These are phyloP conservation scores for Hippocampus kuda DNA, from an alignment of 2,797 vertebrate species.

Conservation along the genomic window DNA sequence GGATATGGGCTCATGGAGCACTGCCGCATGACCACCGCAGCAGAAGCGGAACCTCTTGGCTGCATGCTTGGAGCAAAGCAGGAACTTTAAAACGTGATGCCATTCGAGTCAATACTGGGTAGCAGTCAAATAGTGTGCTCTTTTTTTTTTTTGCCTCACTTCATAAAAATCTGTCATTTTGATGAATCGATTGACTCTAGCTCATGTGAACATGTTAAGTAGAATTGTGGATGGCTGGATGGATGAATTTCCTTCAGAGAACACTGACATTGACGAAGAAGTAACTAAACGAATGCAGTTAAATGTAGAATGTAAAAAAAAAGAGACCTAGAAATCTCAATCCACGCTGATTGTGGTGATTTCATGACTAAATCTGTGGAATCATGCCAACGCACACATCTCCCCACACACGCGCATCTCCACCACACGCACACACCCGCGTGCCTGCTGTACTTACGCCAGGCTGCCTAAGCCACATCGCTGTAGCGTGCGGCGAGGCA, in stretches of 20 bases:
- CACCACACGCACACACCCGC: not conserved
- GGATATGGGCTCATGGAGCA: conserved; percentile 8
- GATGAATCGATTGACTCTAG: no score
- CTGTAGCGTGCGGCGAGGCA: conserved; percentile 46
- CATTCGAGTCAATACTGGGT: not conserved
- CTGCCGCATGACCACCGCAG: conserved; percentile 18
- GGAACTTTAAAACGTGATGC: not conserved
- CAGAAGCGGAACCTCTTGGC: conserved; percentile 8
- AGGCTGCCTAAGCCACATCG: conserved; percentile 21
- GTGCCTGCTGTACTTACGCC: conserved; percentile 13
- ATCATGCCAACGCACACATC: not conserved
- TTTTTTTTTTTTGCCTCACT: no score
- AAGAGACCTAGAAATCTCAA: no score
- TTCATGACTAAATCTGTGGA: not conserved
- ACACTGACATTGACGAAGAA: no score
- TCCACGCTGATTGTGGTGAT: no score
- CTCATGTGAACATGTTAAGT: no score
- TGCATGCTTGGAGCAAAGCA: not conserved
- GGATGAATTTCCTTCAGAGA: no score
- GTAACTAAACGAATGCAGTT: no score
- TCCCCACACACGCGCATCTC: not conserved
- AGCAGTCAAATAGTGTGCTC: no score
- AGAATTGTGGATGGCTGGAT: no score
- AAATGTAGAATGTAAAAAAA: no score
- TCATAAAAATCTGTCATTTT: no score